Evolutionary conservation across 35 echinoderm and acorn worm species (phyloP), one percentile per base, ranked within the genome.

Genomic region (Amphiura filiformis): DNA sequence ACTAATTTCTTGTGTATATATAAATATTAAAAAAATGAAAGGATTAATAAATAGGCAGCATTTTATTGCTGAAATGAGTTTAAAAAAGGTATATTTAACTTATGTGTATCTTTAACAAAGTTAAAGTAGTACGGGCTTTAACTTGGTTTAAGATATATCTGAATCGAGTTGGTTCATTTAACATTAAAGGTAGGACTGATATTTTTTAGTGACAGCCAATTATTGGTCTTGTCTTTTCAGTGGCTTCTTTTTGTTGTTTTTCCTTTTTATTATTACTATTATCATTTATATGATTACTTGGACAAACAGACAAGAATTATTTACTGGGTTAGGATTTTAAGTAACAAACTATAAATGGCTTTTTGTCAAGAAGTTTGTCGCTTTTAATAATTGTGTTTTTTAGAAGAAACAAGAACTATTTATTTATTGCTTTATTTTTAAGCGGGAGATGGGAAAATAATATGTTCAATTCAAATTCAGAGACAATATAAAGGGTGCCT

Each of bases 1-100:
- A 70, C 61, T 70, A 47, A 13, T 70, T 70, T 70, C 61, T 70
- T 70, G 61, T 70, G 61, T 70, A 70, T 70, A 70, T 70, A 70
- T 18, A 70, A 52, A 52, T 52, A 52, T 11, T 52, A 52, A 52
- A 11, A 52, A 70, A 70, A 70, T 70, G 26, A 70, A 30, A 70
- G 15, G 61, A 47, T 47, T 13, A n/a, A n/a, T n/a, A 30, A 70
- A 70, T 70, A 70, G 61, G 61, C 61, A 70, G 61, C 17, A 70
- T 11, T 13, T 26, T 52, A 52, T 70, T 47, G 28, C 61, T 70
- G 61, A 18, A 70, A 70, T 52, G 17, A 70, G 61, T 70, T 47
- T 47, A 70, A 70, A 52, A 52, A 52, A 52, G 28, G 26, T 70
- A 70, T 70, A 70, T 70, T 70, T 70, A 70, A 70, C 61, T 15